Conservation (phyloP, 2,113 vertebrate genomes). For the Rallus limicola region DNA sequence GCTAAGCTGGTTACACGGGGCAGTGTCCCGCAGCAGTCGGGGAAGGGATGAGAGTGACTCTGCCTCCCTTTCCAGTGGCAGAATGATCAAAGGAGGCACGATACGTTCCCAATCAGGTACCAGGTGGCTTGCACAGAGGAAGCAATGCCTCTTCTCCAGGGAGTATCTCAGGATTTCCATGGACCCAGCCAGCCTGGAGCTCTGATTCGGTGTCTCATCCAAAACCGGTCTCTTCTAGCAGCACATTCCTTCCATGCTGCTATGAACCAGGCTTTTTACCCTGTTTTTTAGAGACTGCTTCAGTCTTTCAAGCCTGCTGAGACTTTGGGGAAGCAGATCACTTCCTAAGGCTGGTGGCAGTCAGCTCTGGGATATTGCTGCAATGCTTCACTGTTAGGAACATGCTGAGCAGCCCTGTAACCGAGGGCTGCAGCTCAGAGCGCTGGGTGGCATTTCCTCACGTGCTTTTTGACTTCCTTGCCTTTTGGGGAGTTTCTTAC, state of each 20-base stretch:
- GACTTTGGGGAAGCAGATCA: not conserved
- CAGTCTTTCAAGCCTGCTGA: not conserved
- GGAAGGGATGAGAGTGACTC: not conserved
- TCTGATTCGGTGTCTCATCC: not conserved
- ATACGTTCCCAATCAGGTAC: not conserved
- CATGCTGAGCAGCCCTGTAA: accelerated
- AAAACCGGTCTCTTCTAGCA: not conserved
- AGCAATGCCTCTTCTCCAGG: not conserved
- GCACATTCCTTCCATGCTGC: not conserved
- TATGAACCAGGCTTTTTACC: not conserved
- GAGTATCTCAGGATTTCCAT: not conserved
- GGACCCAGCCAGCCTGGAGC: not conserved
- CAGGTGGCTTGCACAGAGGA: not conserved
- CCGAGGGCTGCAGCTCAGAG: not conserved
- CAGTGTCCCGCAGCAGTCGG: not conserved
- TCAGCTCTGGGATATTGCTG: not conserved
- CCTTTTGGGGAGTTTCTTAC: not conserved
- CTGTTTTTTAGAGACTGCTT: not conserved
- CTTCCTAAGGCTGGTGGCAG: accelerated
- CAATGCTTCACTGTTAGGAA: accelerated
- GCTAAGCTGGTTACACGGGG: not conserved
- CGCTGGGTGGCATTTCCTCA: not conserved
- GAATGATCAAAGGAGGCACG: not conserved
- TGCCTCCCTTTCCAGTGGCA: not conserved
- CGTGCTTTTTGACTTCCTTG: not conserved